Evolutionary conservation across 1,140 invertebrate genomes (phyloP).

Genomic region (Berghia stephanieae): DNA sequence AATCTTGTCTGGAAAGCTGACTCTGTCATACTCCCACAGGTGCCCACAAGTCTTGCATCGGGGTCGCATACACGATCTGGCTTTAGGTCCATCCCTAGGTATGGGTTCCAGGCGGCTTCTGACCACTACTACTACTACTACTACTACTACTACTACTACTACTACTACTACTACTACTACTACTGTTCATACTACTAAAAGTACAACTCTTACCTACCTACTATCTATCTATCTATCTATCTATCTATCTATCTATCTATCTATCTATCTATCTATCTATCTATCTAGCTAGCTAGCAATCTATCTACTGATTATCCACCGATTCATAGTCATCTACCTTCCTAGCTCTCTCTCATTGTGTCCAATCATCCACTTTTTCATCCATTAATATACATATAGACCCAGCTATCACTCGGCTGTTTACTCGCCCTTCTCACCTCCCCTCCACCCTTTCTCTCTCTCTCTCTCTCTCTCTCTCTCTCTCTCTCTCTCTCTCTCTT

Average conservation of each 20-base stretch:
- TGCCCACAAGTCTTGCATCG: not conserved
- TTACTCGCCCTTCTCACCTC: too few species aligned
- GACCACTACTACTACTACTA: not conserved
- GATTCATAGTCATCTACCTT: not conserved
- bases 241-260: not conserved
- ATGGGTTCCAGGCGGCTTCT: not conserved
- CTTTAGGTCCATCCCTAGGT: not conserved
- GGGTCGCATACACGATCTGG: not conserved
- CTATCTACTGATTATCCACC: not conserved
- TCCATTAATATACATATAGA: too few species aligned
- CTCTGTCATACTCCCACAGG: too few species aligned
- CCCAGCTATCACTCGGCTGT: too few species aligned
- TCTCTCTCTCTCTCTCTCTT: conserved; percentile 2
- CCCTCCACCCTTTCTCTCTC: too few species aligned
- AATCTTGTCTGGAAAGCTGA: too few species aligned
- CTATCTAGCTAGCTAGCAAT: not conserved
- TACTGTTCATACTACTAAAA: not conserved
- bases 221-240: not conserved
- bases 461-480: conserved; percentile 12
- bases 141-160: not conserved
- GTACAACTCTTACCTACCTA: too few species aligned
- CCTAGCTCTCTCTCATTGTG: not conserved
- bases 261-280: not conserved
- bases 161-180: not conserved
- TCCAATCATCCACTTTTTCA: too few species aligned